Base-by-base conservation (phyloP, 2,113 vertebrate species). In the Ceratotherium simum region DNA sequence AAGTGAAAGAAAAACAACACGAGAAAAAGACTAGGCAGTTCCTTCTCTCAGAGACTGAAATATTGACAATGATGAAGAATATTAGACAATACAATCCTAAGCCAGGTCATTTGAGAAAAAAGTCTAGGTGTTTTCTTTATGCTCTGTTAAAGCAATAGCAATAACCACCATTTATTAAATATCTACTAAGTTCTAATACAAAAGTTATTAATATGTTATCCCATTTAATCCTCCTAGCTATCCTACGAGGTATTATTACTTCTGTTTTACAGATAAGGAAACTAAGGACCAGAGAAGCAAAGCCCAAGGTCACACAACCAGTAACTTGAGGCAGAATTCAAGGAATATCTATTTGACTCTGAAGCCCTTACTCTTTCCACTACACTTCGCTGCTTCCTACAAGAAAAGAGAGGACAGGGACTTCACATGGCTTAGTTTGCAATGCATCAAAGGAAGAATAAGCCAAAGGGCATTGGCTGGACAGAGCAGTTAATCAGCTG, bases 381-480 rank as follows among this genome's bases (percentile, higher is more conserved):
- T 62, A 80, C 14, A 69, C 36, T 88, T 95, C 64, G 84, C 36
- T 76, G 93, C 25, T 83, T 96, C 56, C 90, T 76, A 82, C 33
- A 95, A 88, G 62, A 88, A 89, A 94, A 67, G 51, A 65, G 80
- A 51, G 33, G 8, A 70, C 90, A 83, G 31, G 21, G n/a, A 85
- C 39, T 86, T 80, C 93, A 56, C 2, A 0, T 70, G 82, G 82
- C 46, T 93, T 84, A 62, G 42, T n/a, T 92, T 85, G 95, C 27
- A 96, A 54, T 3, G 56, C 62, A 81, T 95, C 54, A 73, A 92
- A 98, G 65, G 76, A 95, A 97, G 72, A 96, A 94, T 29, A 96
- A 95, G 94, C 70, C 93, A 97, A 96, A 97, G 95, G 96, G 95
- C 89, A 90, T 27, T 33, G 86, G 79, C 73, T 88, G 87, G 94